Base-by-base conservation (phyloP, 2,797 vertebrate species). In the Champsocephalus gunnari region DNA sequence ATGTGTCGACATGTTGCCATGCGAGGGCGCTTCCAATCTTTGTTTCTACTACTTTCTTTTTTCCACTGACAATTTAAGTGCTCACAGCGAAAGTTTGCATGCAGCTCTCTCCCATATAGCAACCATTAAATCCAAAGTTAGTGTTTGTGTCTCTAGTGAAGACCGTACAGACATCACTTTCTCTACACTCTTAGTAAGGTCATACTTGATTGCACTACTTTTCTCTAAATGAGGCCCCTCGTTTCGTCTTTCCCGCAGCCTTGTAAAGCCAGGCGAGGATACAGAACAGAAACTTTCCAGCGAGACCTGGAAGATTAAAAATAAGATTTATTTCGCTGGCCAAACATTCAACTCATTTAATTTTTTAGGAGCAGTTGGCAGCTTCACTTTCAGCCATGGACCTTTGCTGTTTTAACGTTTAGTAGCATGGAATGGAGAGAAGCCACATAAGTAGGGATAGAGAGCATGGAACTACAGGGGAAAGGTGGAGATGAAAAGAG, bases 401-500 rank as follows among this genome's bases (percentile, higher is more conserved):
- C 78, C 63, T 6, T 68, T 41, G 56, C 60, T 41, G 54, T n/a
- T 21, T 65, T 84, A 47, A 77, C 74, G 75, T 85, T 87, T 77
- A 74, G 53, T 3, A 13, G 51, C 13, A 32, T 43, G 51, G 69
- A 69, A 12, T 7, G 56, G 64, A 75, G 66, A 45, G 56, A 74
- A 66, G 77, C 70, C 66, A 73, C 81, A 80, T 67, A 73, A 71
- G 78, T 60, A 56, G 44, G 68, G 72, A 72, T 1, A 61, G 81
- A 75, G 74, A 75, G 45, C 58, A 12, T 5, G 48, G 55, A 74
- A 71, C 77, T 57, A 51, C 21, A 44, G 80, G 77, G 34, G 70
- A 84, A 73, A 82, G 79, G 77, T 80, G 78, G 66, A 87, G 87
- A 92, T 86, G 85, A 85, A 84, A 87, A 89, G 82, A 78, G 75